phyloP scores from a whole-genome alignment of 1,140 invertebrate genomes.

The Penaeus indicus region DNA sequence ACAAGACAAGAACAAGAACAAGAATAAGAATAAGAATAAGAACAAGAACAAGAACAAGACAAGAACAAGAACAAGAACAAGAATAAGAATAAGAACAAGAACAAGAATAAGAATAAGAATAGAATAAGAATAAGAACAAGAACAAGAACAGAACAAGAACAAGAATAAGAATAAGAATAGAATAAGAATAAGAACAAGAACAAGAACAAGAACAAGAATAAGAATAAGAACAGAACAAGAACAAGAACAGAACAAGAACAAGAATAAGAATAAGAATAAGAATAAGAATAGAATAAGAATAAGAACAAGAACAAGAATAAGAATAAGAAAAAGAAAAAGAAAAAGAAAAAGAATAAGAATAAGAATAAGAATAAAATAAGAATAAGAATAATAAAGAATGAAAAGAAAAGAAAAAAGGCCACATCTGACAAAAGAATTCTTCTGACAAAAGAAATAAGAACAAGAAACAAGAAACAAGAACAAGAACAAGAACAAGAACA shows the following conservation, averaged over 20 bases:
- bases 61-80: neutral
- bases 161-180: neutral
- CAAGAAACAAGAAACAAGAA: too few species aligned
- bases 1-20: too few species aligned
- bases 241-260: too few species aligned
- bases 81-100: neutral
- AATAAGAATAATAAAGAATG: neutral
- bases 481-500: too few species aligned
- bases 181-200: neutral
- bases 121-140: too few species aligned
- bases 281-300: neutral
- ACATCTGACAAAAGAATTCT: too few species aligned
- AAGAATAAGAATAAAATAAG: neutral
- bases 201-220: neutral
- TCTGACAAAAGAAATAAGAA: too few species aligned
- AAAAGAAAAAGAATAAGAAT: neutral
- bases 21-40: neutral
- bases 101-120: neutral
- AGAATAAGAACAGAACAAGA: neutral
- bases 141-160: too few species aligned
- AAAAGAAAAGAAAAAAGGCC: too few species aligned
- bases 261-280: neutral
- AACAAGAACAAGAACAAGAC: too few species aligned
- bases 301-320: neutral
- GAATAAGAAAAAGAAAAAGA: too few species aligned